Evolutionary conservation across 2,797 vertebrate genomes (phyloP).

Genomic region (Rhinophrynus dorsalis): DNA sequence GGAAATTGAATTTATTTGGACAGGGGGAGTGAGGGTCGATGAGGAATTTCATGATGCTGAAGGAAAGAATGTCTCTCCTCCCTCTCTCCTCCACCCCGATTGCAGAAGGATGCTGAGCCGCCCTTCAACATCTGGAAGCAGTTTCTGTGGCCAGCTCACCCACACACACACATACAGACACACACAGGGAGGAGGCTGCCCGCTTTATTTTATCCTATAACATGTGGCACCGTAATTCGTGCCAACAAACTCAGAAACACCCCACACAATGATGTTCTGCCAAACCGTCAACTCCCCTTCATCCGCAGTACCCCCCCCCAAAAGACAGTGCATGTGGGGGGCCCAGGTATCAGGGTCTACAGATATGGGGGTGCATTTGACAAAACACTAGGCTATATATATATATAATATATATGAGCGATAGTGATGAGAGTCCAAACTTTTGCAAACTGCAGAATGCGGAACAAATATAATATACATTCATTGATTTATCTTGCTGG

Average conservation of each 20-base stretch:
- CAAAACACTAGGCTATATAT: not conserved
- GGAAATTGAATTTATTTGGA: constrained; percentile 39
- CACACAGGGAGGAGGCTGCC: constrained; percentile 16
- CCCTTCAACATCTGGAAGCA: constrained; percentile 41
- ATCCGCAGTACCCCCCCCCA: not conserved
- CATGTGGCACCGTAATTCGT: constrained; percentile 4
- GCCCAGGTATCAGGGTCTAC: not conserved
- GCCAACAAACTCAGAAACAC: constrained; percentile 3
- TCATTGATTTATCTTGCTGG: too few species aligned
- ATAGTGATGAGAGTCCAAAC: too few species aligned
- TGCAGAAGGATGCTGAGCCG: constrained; percentile 29
- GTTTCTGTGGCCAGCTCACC: constrained; percentile 37
- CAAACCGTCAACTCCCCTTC: not conserved
- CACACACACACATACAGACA: constrained; percentile 24
- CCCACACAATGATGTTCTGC: not conserved
- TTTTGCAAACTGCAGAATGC: too few species aligned
- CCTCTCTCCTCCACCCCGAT: constrained; percentile 2
- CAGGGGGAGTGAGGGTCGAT: not conserved
- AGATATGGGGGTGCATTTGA: not conserved
- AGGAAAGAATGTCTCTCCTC: constrained; percentile 39
- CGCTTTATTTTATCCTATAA: not conserved
- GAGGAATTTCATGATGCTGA: constrained; percentile 30
- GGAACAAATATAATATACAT: too few species aligned
- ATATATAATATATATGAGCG: too few species aligned
- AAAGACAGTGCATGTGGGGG: not conserved